Conservation (phyloP, 2,888 invertebrate genomes). For the Celastrina argiolus region DNA sequence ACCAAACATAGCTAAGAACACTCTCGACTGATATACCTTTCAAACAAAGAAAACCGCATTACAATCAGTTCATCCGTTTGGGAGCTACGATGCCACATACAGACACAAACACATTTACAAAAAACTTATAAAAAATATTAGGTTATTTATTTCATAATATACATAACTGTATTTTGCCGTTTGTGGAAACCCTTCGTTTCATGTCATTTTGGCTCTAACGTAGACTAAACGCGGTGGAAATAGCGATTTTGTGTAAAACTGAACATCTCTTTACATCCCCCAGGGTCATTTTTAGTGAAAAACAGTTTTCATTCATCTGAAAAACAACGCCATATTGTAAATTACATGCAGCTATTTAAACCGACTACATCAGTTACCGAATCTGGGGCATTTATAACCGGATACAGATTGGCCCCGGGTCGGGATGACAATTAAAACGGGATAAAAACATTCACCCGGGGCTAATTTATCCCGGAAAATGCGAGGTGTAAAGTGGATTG, state of each 20-base stretch:
- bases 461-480: not conserved
- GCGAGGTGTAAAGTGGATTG: not conserved
- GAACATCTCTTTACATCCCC: not conserved
- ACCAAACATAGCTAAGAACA: too few species aligned
- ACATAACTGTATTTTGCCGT: too few species aligned
- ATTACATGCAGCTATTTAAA: conserved; percentile 4
- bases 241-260: not conserved
- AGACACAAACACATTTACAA: too few species aligned
- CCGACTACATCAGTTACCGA: conserved; percentile 9
- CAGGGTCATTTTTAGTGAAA: not conserved
- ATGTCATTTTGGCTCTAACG: too few species aligned
- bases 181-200: too few species aligned
- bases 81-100: too few species aligned
- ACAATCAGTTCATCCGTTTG: too few species aligned
- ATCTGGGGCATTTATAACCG: not conserved
- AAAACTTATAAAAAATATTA: too few species aligned
- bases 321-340: not conserved
- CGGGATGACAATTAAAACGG: not conserved
- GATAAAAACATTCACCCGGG: not conserved
- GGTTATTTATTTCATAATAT: too few species aligned
- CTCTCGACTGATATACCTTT: too few species aligned
- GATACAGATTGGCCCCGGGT: not conserved
- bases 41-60: too few species aligned
- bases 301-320: not conserved
- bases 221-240: too few species aligned